Conservation (phyloP, 2,797 vertebrate species). For the Silurus lanzhouensis region DNA sequence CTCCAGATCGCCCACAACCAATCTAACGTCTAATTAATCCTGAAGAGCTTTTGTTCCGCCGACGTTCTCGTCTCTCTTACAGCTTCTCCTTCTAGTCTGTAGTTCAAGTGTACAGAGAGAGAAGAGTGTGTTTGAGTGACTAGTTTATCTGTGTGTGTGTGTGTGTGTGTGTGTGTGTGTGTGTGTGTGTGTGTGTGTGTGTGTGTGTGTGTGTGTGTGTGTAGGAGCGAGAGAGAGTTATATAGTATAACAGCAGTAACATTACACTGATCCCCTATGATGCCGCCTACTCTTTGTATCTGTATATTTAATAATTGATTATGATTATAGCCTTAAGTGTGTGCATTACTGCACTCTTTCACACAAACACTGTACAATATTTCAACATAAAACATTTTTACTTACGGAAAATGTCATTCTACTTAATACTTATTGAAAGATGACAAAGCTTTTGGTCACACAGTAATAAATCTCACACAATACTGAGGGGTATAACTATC, state of each 20-base stretch:
- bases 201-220: neutral
- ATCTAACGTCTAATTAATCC: slow-evolving; percentile 83
- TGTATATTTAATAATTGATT: neutral
- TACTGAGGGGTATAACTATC: neutral
- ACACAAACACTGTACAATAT: neutral
- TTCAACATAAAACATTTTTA: neutral
- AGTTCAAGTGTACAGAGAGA: slow-evolving; percentile 2
- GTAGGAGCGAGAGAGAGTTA: too few species aligned
- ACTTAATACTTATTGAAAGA: slow-evolving; percentile 3
- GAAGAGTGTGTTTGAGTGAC: neutral
- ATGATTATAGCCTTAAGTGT: neutral
- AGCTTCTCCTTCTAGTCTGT: slow-evolving; percentile 51
- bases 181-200: too few species aligned
- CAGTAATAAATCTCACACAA: neutral
- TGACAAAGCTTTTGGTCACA: neutral
- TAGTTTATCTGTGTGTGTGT: too few species aligned
- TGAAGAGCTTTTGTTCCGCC: slow-evolving; percentile 80
- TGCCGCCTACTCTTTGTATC: neutral
- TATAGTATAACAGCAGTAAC: neutral
- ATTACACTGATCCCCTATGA: neutral
- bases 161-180: neutral
- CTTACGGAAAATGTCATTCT: neutral
- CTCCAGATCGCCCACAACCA: slow-evolving; percentile 71
- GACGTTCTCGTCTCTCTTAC: slow-evolving; percentile 64
- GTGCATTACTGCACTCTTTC: neutral